Base-by-base conservation (phyloP, 2,888 invertebrate genomes). In the Neoascia interrupta region DNA sequence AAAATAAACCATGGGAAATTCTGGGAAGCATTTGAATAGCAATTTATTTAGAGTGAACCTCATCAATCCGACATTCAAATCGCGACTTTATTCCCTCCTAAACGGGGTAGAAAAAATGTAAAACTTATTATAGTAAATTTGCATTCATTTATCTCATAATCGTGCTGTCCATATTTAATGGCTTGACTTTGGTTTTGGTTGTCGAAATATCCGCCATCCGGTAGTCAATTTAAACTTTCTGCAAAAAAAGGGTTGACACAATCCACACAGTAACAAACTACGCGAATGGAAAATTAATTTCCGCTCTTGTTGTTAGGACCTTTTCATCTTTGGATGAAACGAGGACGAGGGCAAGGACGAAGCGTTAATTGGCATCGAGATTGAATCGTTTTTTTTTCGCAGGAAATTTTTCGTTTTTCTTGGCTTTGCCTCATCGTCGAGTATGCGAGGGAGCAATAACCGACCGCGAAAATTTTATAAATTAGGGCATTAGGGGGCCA, bases 231-330 rank as follows among this genome's bases (percentile, higher is more conserved):
- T 54, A 74, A 74, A 74, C 69, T 75, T 75, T 75, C n/a, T 63
- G 13, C 31, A 53, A 53, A 47, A 36, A 43, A 16, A 49, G 51
- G 36, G 51, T 39, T 66, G 28, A 53, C 49, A 49, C 15, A 43
- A 11, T 10, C 15, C 15, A 16, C 34, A 28, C 34, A 36, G 43
- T 60, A 60, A 31, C 23, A 68, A 56, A 43, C 54, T 75, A 69
- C 74, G 74, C 61, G 61, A 69, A 69, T 69, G 47, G 74, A 75
- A 75, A 75, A 54, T 69, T 61, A 69, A 75, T 61, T 43, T 68
- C 21, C 8, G 3, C 36, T 45, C 45, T 45, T 28, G 19, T 37
- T 16, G n/a, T 13, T 11, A 18, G 31, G 28, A 31, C 49, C 49
- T 31, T 31, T 49, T 58, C 47, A 34, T 58, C 58, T 26, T n/a